phyloP scores from a whole-genome alignment of 2,888 invertebrate genomes.

The Eulithis prunata region DNA sequence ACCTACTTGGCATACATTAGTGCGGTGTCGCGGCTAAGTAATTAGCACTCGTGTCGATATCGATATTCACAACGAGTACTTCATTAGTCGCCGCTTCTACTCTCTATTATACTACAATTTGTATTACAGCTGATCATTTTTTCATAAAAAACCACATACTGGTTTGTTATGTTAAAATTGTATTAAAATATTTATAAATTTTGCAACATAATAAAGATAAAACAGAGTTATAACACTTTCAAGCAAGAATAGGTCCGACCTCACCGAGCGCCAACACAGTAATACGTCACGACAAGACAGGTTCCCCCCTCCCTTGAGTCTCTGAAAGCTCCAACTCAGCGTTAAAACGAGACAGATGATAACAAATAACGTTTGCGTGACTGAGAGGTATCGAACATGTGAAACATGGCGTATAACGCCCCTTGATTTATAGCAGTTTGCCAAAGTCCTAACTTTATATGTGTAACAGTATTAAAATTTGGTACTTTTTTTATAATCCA shows the following conservation, averaged over 20 bases:
- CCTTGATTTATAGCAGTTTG: conserved; percentile 84
- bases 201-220: conserved; percentile 3
- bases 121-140: not conserved
- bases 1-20: conserved; percentile 79
- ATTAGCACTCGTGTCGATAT: conserved; percentile 76
- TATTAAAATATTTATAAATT: not conserved
- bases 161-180: not conserved
- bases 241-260: conserved; percentile 58
- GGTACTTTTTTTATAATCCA: conserved; percentile 9
- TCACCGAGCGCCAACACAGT: conserved; percentile 74
- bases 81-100: conserved; percentile 63
- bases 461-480: conserved; percentile 57
- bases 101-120: conserved; percentile 33
- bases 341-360: conserved; percentile 70
- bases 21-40: conserved; percentile 70
- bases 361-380: conserved; percentile 64
- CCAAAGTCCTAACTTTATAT: conserved; percentile 82
- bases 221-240: conserved; percentile 18
- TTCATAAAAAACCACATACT: not conserved
- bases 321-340: conserved; percentile 68
- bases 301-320: conserved; percentile 70
- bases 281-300: conserved; percentile 84
- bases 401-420: conserved; percentile 85
- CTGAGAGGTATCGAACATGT: conserved; percentile 72
- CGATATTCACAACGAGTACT: conserved; percentile 71